Evolutionary conservation across 2,113 vertebrate genomes (phyloP), one percentile per base, ranked within the genome.

Genomic region (Carollia perspicillata): DNA sequence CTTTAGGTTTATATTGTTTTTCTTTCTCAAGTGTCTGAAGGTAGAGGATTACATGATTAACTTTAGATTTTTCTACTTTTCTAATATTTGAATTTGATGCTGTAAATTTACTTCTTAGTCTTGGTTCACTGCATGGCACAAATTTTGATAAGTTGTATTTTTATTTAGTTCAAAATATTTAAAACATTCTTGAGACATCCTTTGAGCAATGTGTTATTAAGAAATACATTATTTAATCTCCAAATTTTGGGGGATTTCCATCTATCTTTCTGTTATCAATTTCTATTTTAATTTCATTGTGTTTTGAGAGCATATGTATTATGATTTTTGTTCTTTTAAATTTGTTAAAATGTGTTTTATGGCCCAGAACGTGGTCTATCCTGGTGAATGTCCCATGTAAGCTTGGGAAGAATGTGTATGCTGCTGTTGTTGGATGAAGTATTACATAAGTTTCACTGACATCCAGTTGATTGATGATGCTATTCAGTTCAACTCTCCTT

Each of bases 271-370:
- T 71, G 3, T 71, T 89, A 63, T 11, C 65, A 69, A 71, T 78
- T 84, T 95, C 71, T 84, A 71, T 42, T 42, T 93, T 84, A 95
- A 84, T 84, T 95, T 30, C 10, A 44, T 18, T 89, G 42, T 89
- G 35, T 13, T 30, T 37, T 69, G 60, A 89, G 22, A 51, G 28
- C 63, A 71, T 90, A 85, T 12, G 69, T 75, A 7, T 33, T 71
- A 84, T 53, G 23, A 72, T 53, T 84, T 89, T 20, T 30, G 58
- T 63, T 69, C 35, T 63, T 87, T 69, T 23, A 84, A 51, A 89
- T 89, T 92, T 92, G 69, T 77, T 65, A 44, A 37, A 5, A 22
- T 74, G 28, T 42, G 5, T 53, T 79, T 94, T 55, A 85, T 23
- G 28, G 63, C 42, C 35, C 79, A 28, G 40, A 94, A 42, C 42